phyloP scores from a whole-genome alignment of 2,113 vertebrate genomes.

The Sinocyclocheilus anshuiensis region DNA sequence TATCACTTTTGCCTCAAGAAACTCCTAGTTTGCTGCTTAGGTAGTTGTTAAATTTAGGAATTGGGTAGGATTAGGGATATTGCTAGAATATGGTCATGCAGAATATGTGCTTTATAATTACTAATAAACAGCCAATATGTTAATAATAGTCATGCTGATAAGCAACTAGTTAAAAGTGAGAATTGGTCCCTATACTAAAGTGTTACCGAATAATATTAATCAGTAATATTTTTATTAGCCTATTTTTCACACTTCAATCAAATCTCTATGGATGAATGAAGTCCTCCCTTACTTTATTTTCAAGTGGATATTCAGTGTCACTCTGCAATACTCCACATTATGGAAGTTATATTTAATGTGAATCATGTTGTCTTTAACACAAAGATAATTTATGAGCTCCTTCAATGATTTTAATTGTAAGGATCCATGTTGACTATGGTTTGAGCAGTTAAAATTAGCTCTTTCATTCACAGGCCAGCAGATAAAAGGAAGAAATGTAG shows the following conservation, averaged over 20 bases:
- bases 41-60: too few relatives aligned
- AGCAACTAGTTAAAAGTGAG: too few relatives aligned
- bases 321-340: not conserved
- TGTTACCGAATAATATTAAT: not conserved
- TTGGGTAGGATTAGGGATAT: too few relatives aligned
- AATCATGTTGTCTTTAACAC: not conserved
- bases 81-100: too few relatives aligned
- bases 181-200: too few relatives aligned
- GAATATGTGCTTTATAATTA: too few relatives aligned
- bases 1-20: too few relatives aligned
- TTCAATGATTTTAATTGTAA: not conserved
- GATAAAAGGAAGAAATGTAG: conserved; percentile 16
- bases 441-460: conserved; percentile 5
- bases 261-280: not conserved
- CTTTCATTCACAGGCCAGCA: conserved; percentile 10
- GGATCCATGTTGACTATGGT: not conserved
- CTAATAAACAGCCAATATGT: too few relatives aligned
- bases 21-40: too few relatives aligned
- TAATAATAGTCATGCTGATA: too few relatives aligned
- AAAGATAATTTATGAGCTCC: not conserved
- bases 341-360: not conserved
- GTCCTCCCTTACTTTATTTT: not conserved
- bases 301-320: not conserved
- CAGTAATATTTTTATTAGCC: not conserved
- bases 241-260: not conserved